A percentile compares a stretch with the other conserved stretches of the same genome.
These are phyloP conservation scores for Enteromius unitaeniatus DNA, from an alignment of 2,797 vertebrate species.

Conservation along the genomic window DNA sequence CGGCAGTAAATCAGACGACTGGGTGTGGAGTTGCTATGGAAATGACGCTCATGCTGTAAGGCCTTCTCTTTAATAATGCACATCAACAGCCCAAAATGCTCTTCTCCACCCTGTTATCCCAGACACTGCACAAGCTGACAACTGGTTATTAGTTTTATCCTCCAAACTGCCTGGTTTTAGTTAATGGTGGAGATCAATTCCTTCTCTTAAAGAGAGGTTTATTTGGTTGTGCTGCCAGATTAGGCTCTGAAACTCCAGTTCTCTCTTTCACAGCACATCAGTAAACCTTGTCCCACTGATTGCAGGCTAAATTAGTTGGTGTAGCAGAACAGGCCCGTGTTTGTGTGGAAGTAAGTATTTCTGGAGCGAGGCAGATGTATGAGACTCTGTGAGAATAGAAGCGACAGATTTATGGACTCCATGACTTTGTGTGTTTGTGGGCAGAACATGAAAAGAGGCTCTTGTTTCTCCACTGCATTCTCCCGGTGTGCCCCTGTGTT, in stretches of 20 bases:
- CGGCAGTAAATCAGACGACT: constrained; percentile 39
- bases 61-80: constrained; percentile 7
- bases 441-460: constrained; percentile 78
- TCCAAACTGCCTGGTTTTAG: not conserved
- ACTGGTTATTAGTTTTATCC: not conserved
- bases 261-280: constrained; percentile 53
- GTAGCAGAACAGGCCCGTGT: constrained; percentile 70
- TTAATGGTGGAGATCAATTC: constrained; percentile 25
- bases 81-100: not conserved
- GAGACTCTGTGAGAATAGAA: constrained; percentile 61
- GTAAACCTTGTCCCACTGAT: constrained; percentile 65
- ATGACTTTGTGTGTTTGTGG: constrained; percentile 73
- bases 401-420: constrained; percentile 78
- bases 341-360: constrained; percentile 65
- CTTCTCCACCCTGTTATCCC: not conserved
- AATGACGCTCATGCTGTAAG: constrained; percentile 29
- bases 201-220: constrained; percentile 38
- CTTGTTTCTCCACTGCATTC: constrained; percentile 73
- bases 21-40: constrained; percentile 44
- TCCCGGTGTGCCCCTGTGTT: constrained; percentile 53
- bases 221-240: constrained; percentile 48
- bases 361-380: constrained; percentile 65
- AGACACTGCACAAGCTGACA: not conserved
- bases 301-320: constrained; percentile 62
- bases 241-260: constrained; percentile 8